Evolutionary conservation across 2,888 invertebrate species (phyloP).

Genomic region (Agrotis puta): DNA sequence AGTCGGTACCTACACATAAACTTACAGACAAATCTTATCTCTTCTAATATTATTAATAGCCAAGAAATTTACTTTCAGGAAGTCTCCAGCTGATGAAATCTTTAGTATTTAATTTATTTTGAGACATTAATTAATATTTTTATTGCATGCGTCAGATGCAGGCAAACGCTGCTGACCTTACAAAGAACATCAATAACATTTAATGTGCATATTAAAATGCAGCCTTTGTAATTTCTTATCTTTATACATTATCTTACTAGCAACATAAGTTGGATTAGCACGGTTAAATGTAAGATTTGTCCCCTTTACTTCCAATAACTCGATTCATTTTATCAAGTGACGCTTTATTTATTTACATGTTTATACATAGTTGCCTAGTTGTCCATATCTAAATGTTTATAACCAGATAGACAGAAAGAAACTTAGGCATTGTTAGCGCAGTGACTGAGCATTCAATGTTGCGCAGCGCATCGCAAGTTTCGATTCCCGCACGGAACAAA

Average conservation of each 20-base stretch:
- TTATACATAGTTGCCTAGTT: neutral
- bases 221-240: conserved; percentile 39
- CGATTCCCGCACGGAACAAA: too few relatives aligned
- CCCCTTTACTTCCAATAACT: conserved; percentile 3
- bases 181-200: conserved; percentile 36
- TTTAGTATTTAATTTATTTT: too few relatives aligned
- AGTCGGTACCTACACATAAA: too few relatives aligned
- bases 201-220: conserved; percentile 21
- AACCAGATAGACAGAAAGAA: neutral
- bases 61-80: too few relatives aligned
- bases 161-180: conserved; percentile 24
- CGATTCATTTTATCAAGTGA: conserved; percentile 2
- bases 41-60: too few relatives aligned
- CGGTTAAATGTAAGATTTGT: conserved; percentile 20
- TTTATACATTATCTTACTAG: conserved; percentile 21
- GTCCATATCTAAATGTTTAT: neutral
- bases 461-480: too few relatives aligned
- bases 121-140: neutral
- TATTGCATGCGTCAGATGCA: neutral
- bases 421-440: too few relatives aligned
- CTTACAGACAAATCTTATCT: too few relatives aligned
- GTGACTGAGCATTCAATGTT: too few relatives aligned
- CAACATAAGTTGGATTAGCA: neutral
- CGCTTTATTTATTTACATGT: conserved; percentile 1
- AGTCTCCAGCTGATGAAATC: too few relatives aligned